Evolutionary conservation across 53 echinoderm and acorn worm species (phyloP), one percentile per base, ranked within the genome.

Genomic region (Holothuria leucospilota): DNA sequence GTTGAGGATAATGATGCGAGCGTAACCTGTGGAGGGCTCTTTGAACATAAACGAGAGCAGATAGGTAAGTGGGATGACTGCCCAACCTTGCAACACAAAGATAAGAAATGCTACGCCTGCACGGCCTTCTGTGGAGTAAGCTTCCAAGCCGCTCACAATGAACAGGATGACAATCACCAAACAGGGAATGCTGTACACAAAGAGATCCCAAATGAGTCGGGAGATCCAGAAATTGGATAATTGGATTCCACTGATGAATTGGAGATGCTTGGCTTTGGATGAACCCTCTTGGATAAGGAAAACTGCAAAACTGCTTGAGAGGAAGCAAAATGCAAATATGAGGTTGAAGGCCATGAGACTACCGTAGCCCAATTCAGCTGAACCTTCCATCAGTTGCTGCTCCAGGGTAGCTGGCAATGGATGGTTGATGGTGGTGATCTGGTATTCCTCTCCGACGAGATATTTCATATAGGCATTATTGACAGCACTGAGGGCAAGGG

Each of bases 81-180:
- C 91, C 95, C 95, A 95, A 12, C 95, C 95, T 18, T 95, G 93
- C 62, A 95, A 86, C 86, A 95, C 86, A 4, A 95, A 80, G 29
- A 95, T 90, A 7, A 95, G 81, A 69, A 91, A 86, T 12, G 92
- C 63, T 62, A 90, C 90, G 62, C 86, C 91, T 46, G 87, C 81
- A 2, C 92, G 78, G 1, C 92, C 92, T 15, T 90, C 92, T 0
- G 81, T 53, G 25, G 91, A 86, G 74, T 93, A 95, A 28, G 95
- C 78, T 26, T 93, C 90, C 23, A 95, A 66, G 16, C 72, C 69
- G 41, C 86, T 82, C 40, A 88, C 86, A 10, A 82, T 20, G 78
- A 95, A 93, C 13, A 92, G 66, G 30, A 95, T 12, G 8, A 90
- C 84, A 15, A 95, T 91, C n/a, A 93, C 26, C 52, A 91, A 18